Evolutionary conservation across 2,888 invertebrate genomes (phyloP).

Genomic region (Ceramica pisi): DNA sequence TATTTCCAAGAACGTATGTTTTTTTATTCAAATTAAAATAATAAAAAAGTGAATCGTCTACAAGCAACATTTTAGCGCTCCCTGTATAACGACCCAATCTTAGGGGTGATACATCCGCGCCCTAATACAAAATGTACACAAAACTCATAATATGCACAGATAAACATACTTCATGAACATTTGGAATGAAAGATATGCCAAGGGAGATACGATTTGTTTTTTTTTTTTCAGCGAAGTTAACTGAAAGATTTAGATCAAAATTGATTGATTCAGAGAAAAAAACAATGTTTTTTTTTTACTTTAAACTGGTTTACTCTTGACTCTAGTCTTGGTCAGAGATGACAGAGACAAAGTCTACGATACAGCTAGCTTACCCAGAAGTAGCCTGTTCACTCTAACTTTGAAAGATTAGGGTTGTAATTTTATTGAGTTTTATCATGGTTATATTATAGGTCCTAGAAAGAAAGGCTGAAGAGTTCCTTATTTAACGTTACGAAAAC

Average conservation of each 20-base stretch:
- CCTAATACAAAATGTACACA: constrained; percentile 52
- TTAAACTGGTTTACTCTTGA: too few relatives aligned
- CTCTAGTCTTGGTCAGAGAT: too few relatives aligned
- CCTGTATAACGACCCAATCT: constrained; percentile 61
- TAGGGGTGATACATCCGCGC: constrained; percentile 61
- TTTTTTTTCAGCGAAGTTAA: background rate
- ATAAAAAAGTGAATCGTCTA: background rate
- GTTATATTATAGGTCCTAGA: too few relatives aligned
- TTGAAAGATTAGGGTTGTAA: too few relatives aligned
- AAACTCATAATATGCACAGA: constrained; percentile 48
- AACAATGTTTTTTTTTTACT: too few relatives aligned
- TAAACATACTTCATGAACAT: constrained; percentile 34
- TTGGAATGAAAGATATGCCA: constrained; percentile 27
- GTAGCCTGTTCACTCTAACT: too few relatives aligned
- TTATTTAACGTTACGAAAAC: too few relatives aligned
- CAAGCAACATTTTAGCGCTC: constrained; percentile 64
- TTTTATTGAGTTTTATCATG: background rate
- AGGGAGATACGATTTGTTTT: background rate
- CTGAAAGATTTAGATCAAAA: background rate
- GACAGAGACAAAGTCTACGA: too few relatives aligned
- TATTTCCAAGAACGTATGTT: too few relatives aligned
- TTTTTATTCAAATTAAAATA: too few relatives aligned
- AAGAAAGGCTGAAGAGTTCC: too few relatives aligned
- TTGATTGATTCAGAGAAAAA: background rate
- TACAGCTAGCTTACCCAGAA: too few relatives aligned